Base-by-base conservation (phyloP, 1,140 invertebrate species). In the Pseudomyrmex pallidus region DNA sequence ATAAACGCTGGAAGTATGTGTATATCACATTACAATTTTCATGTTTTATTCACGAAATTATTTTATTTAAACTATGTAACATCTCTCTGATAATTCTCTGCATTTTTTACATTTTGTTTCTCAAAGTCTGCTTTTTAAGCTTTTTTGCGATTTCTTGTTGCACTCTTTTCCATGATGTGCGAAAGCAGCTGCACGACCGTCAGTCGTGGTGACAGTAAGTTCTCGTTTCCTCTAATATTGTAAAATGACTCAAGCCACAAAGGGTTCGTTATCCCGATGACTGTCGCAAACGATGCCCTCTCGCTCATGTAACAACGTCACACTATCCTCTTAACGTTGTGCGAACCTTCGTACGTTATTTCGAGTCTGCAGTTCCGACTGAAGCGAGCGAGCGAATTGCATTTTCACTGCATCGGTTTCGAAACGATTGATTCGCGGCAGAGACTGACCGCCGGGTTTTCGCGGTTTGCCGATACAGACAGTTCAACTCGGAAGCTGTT, bases 231-330 rank as follows among this genome's bases (percentile, higher is more conserved):
- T 20, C 64, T 35, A 35, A 78, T 48, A 56, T 17, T 80, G 76
- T 80, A 59, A 80, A 80, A 80, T 80, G 76, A 80, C 46, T 80
- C 54, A 10, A 5, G 44, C 76, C 54, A 80, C 76, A 80, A 80
- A 80, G 76, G 66, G 46, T 80, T 80, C 22, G 44, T 80, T 80
- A 80, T 72, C 54, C 59, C 76, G 56, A 80, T 80, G 76, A 70
- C 76, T 61, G 54, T 72, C 54, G 76, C 64, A 80, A 80, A 80
- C 66, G 76, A 72, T 61, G 66, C 66, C n/a, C 44, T 46, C 44
- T 35, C 66, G 44, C 63, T 44, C 54, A 15, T n/a, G 15, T 70
- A 59, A 78, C 62, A 77, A 63, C 44, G 64, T 70, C 64, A 68
- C 56, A 59, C 15, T 54, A 70, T 78, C 64, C 64, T 57, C 66